Evolutionary conservation across 2,113 vertebrate species (phyloP).

Genomic region (Scortum barcoo): DNA sequence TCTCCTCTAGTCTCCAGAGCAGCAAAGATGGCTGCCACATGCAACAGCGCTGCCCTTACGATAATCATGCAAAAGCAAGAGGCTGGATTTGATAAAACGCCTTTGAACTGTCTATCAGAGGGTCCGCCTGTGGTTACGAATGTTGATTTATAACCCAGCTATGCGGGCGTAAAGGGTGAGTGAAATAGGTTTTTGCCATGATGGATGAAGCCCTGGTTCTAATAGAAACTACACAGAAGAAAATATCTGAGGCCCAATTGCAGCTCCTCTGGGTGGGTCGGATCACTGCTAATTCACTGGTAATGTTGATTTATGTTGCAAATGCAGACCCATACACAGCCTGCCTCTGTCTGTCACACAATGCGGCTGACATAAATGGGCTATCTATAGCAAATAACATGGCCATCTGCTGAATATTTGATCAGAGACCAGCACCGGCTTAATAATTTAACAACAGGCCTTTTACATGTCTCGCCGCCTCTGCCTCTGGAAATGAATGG

Average conservation of each 20-base stretch:
- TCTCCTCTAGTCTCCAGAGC: background rate
- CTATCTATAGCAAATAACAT: slow-evolving; percentile 51
- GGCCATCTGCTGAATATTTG: slow-evolving; percentile 62
- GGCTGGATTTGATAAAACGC: background rate
- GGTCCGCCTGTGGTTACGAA: background rate
- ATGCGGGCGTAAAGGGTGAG: background rate
- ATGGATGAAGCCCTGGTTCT: background rate
- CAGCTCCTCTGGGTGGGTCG: background rate
- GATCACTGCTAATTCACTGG: background rate
- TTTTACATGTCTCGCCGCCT: slow-evolving; percentile 37
- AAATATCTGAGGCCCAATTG: background rate
- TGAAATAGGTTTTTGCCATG: background rate
- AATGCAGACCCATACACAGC: background rate
- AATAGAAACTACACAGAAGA: background rate
- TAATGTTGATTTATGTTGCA: background rate
- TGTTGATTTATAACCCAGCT: background rate
- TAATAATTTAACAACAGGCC: slow-evolving; percentile 58
- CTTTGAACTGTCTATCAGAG: background rate
- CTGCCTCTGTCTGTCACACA: background rate
- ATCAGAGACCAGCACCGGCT: slow-evolving; percentile 39
- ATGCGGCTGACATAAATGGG: slow-evolving; percentile 32
- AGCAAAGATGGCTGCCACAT: slow-evolving; percentile 22
- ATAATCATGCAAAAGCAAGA: background rate
- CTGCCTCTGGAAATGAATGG: slow-evolving; percentile 8
- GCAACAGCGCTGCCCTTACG: too few relatives aligned